Conservation (phyloP, 2,888 invertebrate species). For the Scaptomyza reducta region DNA sequence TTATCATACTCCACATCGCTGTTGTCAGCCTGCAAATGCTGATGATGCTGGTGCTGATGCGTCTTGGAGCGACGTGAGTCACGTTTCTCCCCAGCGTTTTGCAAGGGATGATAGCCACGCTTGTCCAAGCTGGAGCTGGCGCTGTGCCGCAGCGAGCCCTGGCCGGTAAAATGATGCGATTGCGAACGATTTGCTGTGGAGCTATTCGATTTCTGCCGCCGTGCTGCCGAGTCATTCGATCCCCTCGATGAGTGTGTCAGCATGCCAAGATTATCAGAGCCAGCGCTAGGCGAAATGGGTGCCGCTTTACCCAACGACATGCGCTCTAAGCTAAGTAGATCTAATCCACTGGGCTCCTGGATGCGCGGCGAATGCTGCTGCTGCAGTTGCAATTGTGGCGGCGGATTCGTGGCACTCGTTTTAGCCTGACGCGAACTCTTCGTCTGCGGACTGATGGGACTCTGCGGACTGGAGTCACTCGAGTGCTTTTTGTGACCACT, state of each 20-base stretch:
- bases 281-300: conserved; percentile 76
- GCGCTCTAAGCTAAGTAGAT: conserved; percentile 76
- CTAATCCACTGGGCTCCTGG: conserved; percentile 69
- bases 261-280: conserved; percentile 80
- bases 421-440: conserved; percentile 70
- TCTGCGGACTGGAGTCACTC: conserved; percentile 87
- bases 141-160: conserved; percentile 73
- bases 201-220: conserved; percentile 65
- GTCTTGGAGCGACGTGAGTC: conserved; percentile 66
- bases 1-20: conserved; percentile 86
- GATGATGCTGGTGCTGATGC: conserved; percentile 69
- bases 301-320: conserved; percentile 69
- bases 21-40: conserved; percentile 76
- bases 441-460: conserved; percentile 86
- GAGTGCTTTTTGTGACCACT: conserved; percentile 84
- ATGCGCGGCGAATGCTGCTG: conserved; percentile 74
- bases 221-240: conserved; percentile 76
- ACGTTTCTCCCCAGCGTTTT: conserved; percentile 67
- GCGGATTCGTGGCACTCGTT: conserved; percentile 65
- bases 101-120: conserved; percentile 61
- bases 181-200: conserved; percentile 71
- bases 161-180: conserved; percentile 56
- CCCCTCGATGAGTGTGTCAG: conserved; percentile 80
- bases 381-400: conserved; percentile 34
- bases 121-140: conserved; percentile 80